phyloP scores from a whole-genome alignment of 2,113 vertebrate species.

The Cisticola juncidis region DNA sequence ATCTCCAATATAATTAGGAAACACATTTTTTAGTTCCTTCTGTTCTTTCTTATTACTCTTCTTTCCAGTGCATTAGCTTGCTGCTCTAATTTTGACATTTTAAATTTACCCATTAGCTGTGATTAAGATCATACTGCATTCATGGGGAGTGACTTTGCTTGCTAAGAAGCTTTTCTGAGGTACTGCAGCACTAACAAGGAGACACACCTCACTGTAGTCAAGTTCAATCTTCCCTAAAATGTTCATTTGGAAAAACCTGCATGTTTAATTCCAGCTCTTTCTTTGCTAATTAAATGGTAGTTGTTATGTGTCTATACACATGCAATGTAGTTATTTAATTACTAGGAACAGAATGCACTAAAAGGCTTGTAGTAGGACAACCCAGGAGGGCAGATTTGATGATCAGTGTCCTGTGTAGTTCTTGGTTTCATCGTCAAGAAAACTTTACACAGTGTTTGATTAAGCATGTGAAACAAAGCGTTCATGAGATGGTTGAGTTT shows the following conservation, averaged over 20 bases:
- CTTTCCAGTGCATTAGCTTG: neutral
- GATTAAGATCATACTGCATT: neutral
- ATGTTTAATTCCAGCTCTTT: conserved; percentile 4
- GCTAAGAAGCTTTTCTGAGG: neutral
- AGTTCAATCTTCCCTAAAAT: neutral
- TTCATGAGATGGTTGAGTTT: neutral
- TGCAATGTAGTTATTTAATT: neutral
- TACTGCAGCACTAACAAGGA: neutral
- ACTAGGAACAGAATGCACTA: neutral
- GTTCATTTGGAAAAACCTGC: neutral
- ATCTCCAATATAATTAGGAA: neutral
- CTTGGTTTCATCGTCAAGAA: neutral
- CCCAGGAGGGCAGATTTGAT: neutral
- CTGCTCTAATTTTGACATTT: neutral
- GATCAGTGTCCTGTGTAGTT: neutral
- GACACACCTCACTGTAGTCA: neutral
- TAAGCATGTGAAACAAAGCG: neutral
- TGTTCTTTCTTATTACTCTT: neutral
- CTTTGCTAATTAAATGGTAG: neutral
- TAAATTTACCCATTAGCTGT: conserved; percentile 18
- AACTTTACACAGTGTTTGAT: neutral
- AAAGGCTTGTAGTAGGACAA: neutral
- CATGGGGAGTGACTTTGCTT: neutral
- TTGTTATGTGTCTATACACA: neutral
- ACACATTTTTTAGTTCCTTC: neutral